Percentiles rank a stretch among this genome's conserved stretches.
Evolutionary conservation across 1,140 invertebrate species (phyloP).

Genomic region (Adelges cooleyi): DNA sequence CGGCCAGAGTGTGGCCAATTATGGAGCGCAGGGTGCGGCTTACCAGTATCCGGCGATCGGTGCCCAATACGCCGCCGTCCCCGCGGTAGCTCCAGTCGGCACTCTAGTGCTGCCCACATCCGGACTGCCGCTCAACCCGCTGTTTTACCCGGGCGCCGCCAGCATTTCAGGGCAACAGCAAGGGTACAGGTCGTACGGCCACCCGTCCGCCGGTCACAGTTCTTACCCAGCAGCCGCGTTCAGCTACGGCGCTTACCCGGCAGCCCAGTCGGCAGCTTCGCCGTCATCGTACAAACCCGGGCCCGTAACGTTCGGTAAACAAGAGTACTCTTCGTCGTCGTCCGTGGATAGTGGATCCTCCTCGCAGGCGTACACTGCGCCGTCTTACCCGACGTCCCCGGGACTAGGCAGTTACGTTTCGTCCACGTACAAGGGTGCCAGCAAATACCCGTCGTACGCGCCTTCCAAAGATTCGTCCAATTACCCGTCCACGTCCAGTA

Average conservation of each 20-base stretch:
- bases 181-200: neutral
- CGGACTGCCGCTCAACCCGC: neutral
- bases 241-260: neutral
- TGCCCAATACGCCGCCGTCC: neutral
- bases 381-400: neutral
- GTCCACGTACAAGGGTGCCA: neutral
- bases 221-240: neutral
- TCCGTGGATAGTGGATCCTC: neutral
- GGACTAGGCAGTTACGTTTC: neutral
- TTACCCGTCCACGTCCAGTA: neutral
- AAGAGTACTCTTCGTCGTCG: neutral
- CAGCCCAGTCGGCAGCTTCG: neutral
- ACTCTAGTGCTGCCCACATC: neutral
- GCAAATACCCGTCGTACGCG: neutral
- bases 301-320: slow-evolving; percentile 7
- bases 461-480: neutral
- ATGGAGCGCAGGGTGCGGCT: neutral
- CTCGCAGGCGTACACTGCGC: neutral
- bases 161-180: neutral
- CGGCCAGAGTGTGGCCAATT: neutral
- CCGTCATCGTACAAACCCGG: neutral
- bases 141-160: neutral
- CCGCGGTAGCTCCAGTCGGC: neutral
- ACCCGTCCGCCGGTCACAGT: neutral
- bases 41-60: neutral